A percentile compares a stretch with the other conserved stretches of the same genome.
Conservation (phyloP, 2,888 invertebrate species). For the Nomada ferruginata region DNA sequence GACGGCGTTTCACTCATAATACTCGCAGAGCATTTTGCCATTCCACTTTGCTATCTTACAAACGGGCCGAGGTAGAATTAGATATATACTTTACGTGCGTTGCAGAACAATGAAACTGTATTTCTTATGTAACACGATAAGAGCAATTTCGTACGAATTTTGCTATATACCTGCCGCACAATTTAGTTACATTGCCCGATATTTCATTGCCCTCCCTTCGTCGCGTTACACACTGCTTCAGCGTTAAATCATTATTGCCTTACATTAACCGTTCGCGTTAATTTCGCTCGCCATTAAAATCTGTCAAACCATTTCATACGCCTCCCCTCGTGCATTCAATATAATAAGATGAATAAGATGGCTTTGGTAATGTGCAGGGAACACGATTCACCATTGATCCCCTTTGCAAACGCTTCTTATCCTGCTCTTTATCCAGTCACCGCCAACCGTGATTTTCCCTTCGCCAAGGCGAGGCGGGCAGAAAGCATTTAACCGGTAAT, state of each 20-base stretch:
- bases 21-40: conserved; percentile 18
- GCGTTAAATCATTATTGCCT: neutral
- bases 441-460: conserved; percentile 20
- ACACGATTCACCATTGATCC: conserved; percentile 9
- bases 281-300: neutral
- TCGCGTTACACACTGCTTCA: neutral
- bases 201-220: neutral
- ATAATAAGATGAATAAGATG: too few relatives aligned
- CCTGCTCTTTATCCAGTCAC: conserved; percentile 1
- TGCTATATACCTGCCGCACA: neutral
- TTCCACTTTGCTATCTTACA: conserved; percentile 11
- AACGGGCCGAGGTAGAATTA: neutral
- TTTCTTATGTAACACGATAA: conserved; percentile 9
- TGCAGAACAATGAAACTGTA: neutral
- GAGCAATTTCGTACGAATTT: conserved; percentile 13
- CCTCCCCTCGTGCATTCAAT: neutral
- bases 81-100: neutral
- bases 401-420: conserved; percentile 25
- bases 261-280: too few relatives aligned
- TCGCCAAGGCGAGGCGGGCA: conserved; percentile 30
- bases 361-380: neutral
- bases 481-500: conserved; percentile 71
- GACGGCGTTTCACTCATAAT: conserved; percentile 33
- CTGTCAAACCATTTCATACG: neutral
- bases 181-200: neutral